A percentile compares a stretch with the other conserved stretches of the same genome.
These are phyloP conservation scores for Muscicapa striata DNA, from an alignment of 2,797 vertebrate species.

Conservation along the genomic window DNA sequence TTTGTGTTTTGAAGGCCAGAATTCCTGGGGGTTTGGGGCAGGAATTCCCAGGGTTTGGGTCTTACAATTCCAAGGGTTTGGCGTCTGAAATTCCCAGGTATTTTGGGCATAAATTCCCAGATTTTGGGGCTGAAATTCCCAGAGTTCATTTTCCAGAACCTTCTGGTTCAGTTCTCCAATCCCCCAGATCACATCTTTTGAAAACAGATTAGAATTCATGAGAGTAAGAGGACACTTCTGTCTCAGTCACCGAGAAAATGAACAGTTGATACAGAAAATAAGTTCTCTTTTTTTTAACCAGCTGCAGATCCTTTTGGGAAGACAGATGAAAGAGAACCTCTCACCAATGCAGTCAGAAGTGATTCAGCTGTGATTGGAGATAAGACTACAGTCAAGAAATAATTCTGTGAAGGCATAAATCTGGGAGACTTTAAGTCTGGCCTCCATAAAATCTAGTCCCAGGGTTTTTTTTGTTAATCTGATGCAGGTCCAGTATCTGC, in stretches of 20 bases:
- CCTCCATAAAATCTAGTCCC: not conserved
- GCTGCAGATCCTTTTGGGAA: slow-evolving; percentile 80
- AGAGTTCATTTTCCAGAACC: slow-evolving; percentile 3
- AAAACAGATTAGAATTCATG: slow-evolving; percentile 18
- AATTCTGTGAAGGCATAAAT: not conserved
- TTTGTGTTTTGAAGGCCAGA: too few species aligned
- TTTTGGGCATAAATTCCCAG: too few species aligned
- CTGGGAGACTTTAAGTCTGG: not conserved
- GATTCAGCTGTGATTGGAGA: slow-evolving; percentile 94
- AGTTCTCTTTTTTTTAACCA: too few species aligned
- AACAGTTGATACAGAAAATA: too few species aligned
- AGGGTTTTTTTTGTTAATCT: not conserved
- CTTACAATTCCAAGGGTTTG: too few species aligned
- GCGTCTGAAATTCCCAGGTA: too few species aligned
- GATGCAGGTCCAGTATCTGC: not conserved
- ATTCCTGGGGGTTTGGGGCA: too few species aligned
- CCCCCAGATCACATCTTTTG: not conserved
- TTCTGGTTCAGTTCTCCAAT: not conserved
- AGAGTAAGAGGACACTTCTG: not conserved
- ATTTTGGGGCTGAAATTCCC: too few species aligned
- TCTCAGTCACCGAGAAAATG: not conserved
- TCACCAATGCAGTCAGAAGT: slow-evolving; percentile 82
- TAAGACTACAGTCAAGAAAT: slow-evolving; percentile 61
- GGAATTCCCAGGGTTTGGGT: too few species aligned
- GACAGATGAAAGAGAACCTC: slow-evolving; percentile 83